Evolutionary conservation across 2,113 vertebrate genomes (phyloP).

Genomic region (Muntiacus muntjak): DNA sequence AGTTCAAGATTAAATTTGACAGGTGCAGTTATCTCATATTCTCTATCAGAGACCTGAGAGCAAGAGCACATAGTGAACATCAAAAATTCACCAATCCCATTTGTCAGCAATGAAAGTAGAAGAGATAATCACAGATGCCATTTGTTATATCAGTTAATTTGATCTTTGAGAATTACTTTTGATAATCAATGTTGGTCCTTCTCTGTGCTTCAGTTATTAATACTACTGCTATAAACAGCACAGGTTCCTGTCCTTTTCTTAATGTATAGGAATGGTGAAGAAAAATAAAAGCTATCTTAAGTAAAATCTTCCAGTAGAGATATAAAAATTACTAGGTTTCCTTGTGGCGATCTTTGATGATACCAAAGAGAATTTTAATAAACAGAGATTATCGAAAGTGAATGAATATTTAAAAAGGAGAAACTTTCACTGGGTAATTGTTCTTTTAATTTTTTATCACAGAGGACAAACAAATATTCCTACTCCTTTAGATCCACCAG

Average conservation of each 20-base stretch:
- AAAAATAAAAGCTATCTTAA: conserved; percentile 41
- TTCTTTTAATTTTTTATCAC: conserved; percentile 19
- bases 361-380: conserved; percentile 53
- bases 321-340: conserved; percentile 39
- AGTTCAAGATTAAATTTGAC: background rate
- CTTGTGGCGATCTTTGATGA: background rate
- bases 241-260: background rate
- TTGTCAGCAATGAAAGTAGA: background rate
- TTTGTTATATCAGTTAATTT: background rate
- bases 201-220: background rate
- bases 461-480: conserved; percentile 52
- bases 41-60: background rate
- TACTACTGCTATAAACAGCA: background rate
- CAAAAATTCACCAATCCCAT: background rate
- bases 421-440: background rate
- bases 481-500: background rate
- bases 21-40: background rate
- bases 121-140: background rate
- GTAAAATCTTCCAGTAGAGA: conserved; percentile 7
- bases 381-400: conserved; percentile 40
- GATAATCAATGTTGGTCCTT: background rate
- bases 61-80: fast-evolving
- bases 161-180: background rate
- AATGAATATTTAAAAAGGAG: conserved; percentile 39
- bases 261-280: background rate